Base-by-base conservation (phyloP, 2,888 invertebrate species). In the Calameuta idolon region DNA sequence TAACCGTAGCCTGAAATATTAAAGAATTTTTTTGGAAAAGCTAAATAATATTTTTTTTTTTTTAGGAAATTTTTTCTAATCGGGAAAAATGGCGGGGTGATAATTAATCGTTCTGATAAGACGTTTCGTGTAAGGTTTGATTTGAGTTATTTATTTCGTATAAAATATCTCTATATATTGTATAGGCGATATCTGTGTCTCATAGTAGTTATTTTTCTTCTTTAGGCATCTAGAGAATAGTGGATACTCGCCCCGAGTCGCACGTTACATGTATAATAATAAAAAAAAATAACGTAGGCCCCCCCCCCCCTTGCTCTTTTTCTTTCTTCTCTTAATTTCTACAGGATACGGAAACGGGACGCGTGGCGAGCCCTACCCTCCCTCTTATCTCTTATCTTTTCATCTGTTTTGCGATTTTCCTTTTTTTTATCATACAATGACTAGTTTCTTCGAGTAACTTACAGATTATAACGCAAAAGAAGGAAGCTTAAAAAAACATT, bases 191-290 rank as follows among this genome's bases (percentile, higher is more conserved):
- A 81, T 79, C 79, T 87, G 82, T 88, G 80, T 88, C 82, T 86
- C 85, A 82, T 87, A 89, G 85, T 88, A 87, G 82, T 87, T 86
- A 84, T 85, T 77, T 89, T 87, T 89, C 37, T 37, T 37, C 85
- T 89, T 88, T 89, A 89, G 87, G 89, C 83, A 82, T 85, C 85
- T 87, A 89, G 86, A 86, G 40, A 85, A 85, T 83, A 85, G 83
- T 85, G 86, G 40, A 82, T 86, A 87, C 85, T 87, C 87, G 86
- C 84, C 84, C 84, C 80, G 88, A 87, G 85, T 84, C 83, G 79
- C 79, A 77, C 69, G 76, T 79, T 81, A 83, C 77, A 80, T 35
- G 79, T 77, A 81, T 77, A 69, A 81, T 77, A 69, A 34, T 34
- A 34, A 75, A 74, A 74, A 75, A 74, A 75, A 69, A 76, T 80